Evolutionary conservation across 2,888 invertebrate genomes (phyloP).

Genomic region (Apodemia zela): DNA sequence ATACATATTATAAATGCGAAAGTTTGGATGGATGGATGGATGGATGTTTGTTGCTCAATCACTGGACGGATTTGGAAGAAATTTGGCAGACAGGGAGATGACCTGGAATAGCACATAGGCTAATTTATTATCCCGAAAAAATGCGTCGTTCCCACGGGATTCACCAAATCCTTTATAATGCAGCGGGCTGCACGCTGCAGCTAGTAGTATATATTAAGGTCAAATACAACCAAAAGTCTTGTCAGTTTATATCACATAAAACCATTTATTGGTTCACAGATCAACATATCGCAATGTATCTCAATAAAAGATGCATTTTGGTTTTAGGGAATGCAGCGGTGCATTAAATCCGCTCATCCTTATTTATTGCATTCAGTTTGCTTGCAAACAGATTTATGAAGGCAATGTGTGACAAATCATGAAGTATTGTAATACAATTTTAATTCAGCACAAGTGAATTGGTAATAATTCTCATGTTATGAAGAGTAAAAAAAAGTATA

Average conservation of each 20-base stretch:
- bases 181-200: no score
- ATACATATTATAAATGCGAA: no score
- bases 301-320: conserved; percentile 14
- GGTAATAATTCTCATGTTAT: neutral
- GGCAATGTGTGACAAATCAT: neutral
- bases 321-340: conserved; percentile 20
- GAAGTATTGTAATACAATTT: neutral
- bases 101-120: no score
- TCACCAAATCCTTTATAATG: no score
- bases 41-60: no score
- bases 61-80: no score
- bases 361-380: conserved; percentile 31
- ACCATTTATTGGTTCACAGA: conserved; percentile 6
- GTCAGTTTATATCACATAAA: neutral
- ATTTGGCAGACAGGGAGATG: no score
- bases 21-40: no score
- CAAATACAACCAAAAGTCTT: neutral
- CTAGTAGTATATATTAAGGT: no score
- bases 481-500: no score
- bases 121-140: no score
- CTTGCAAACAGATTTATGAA: conserved; percentile 25
- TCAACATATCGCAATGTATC: conserved; percentile 9
- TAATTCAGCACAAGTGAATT: neutral
- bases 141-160: no score
- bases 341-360: conserved; percentile 29